These are phyloP conservation scores for Aldrovandia affinis DNA, from an alignment of 2,797 vertebrate genomes.

Conservation along the genomic window DNA sequence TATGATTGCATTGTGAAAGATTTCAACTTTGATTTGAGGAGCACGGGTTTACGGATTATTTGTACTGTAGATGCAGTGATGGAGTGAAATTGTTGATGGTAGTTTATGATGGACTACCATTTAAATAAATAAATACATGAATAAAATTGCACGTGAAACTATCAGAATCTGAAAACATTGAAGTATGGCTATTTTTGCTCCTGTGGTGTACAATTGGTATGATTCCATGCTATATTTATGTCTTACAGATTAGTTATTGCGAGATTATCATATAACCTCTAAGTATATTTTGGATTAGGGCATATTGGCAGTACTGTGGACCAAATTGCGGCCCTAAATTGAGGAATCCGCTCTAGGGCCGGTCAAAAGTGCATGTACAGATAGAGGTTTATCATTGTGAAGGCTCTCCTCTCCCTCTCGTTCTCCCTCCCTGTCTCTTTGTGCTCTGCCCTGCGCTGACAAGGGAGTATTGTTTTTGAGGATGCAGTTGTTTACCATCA, in stretches of 20 bases:
- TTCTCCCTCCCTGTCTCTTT: background rate
- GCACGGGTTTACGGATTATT: background rate
- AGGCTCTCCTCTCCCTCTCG: conserved; percentile 15
- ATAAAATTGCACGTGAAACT: background rate
- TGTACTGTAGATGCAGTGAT: background rate
- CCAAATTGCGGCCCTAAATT: background rate
- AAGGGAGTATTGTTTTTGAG: conserved; percentile 25
- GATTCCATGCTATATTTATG: background rate
- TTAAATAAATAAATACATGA: no score
- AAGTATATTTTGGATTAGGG: background rate
- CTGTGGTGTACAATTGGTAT: background rate
- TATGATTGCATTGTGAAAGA: background rate
- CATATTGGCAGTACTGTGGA: background rate
- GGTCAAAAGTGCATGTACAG: background rate
- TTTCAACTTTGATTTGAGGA: background rate
- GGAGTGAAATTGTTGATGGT: background rate
- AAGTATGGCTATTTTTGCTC: no score
- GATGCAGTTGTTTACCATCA: conserved; percentile 36
- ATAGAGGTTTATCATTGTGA: conserved; percentile 6
- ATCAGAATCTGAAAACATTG: background rate
- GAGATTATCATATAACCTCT: background rate
- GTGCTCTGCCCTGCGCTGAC: background rate
- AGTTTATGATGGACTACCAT: background rate
- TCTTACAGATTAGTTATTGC: background rate
- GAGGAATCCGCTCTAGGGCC: background rate